Evolutionary conservation across 2,113 vertebrate genomes (phyloP).

Genomic region (Tenrec ecaudatus): DNA sequence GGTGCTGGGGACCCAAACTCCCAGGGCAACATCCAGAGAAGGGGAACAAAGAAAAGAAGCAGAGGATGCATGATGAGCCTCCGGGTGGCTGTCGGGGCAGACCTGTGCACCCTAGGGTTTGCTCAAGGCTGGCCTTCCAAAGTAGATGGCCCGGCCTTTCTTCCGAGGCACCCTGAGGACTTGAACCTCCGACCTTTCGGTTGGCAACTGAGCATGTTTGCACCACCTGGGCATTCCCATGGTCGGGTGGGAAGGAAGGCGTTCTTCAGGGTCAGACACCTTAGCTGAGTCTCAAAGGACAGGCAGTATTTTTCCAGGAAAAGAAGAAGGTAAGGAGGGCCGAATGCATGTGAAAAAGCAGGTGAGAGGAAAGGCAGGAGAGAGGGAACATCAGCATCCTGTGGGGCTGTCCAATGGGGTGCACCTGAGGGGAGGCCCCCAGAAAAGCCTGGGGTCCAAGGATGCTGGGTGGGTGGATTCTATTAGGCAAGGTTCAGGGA

Average conservation of each 20-base stretch:
- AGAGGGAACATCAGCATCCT: neutral
- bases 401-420: fast-evolving
- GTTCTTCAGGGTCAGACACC: neutral
- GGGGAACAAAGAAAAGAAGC: neutral
- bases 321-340: no score
- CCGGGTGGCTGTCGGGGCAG: neutral
- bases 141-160: neutral
- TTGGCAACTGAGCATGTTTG: neutral
- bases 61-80: neutral
- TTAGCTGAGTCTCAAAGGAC: neutral
- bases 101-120: neutral
- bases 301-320: fast-evolving
- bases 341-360: neutral
- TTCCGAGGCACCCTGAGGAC: neutral
- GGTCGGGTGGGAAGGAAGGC: neutral
- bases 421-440: neutral
- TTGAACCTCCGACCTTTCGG: neutral
- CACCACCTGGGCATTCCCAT: neutral
- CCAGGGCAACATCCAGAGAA: neutral
- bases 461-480: neutral
- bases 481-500: neutral
- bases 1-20: neutral
- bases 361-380: no score
- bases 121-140: neutral
- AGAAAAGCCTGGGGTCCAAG: neutral